Evolutionary conservation across 2,888 invertebrate genomes (phyloP), one percentile per base, ranked within the genome.

Genomic region (Tortrix viridana): DNA sequence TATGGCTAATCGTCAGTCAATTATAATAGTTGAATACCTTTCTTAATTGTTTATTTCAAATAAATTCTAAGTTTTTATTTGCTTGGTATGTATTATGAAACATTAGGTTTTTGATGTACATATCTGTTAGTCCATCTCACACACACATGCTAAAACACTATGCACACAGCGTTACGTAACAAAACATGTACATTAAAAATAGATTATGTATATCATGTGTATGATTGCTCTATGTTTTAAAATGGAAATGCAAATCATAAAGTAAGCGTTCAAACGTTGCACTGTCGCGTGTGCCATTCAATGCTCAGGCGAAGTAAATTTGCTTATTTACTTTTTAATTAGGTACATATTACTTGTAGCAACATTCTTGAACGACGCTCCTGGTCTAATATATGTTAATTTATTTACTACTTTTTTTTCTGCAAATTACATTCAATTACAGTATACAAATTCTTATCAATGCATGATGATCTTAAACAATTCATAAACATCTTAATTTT

Each of bases 231-330:
- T 65, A 59, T 63, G 44, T 55, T 62, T 62, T 62, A 55, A 50
- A 52, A 62, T 62, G 49, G 49, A 56, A 47, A 46, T 72, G 81
- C 82, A 76, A 81, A 79, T 76, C 69, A 80, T 76, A 80, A 74
- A 61, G 58, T 61, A 84, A 82, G 82, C 81, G 59, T 60, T 75
- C 79, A 81, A 82, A 84, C 75, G 75, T 83, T 83, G 86, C 85
- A 80, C 77, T 76, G 74, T 72, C 67, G 72, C 79, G 69, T 75
- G 77, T 77, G 76, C 77, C 73, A 66, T 72, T 72, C 60, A 67
- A 80, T 82, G 80, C 77, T 72, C 80, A 83, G 80, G 80, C 85
- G 74, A 68, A 74, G 75, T 75, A 52, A 44, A 37, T 38, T 56
- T 38, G 9, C 37, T 38, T 19, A 6, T 49, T 9, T 16, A 12